A percentile compares a stretch with the other conserved stretches of the same genome.
These are phyloP conservation scores for Ranitomeya imitator DNA, from an alignment of 2,113 vertebrate genomes.

Conservation along the genomic window DNA sequence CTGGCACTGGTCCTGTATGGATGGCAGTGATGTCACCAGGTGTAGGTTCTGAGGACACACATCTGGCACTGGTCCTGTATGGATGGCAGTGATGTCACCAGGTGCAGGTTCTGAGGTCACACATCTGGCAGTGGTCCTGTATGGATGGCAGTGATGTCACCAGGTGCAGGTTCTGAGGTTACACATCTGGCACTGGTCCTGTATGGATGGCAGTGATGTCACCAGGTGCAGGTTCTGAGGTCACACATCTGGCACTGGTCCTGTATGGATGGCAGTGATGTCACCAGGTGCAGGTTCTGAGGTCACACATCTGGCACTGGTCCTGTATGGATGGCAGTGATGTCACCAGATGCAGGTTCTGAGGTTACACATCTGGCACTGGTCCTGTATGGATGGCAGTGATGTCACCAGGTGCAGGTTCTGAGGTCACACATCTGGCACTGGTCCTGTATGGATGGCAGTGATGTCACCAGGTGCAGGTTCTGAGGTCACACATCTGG, in stretches of 20 bases:
- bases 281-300: neutral
- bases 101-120: neutral
- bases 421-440: too few species aligned
- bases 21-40: neutral
- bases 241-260: neutral
- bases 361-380: too few species aligned
- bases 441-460: too few species aligned
- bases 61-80: neutral
- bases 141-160: neutral
- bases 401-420: too few species aligned
- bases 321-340: neutral
- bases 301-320: neutral
- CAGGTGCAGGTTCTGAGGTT: neutral
- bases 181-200: neutral
- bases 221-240: neutral
- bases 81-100: neutral
- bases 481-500: too few species aligned
- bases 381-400: too few species aligned
- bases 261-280: neutral
- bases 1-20: neutral
- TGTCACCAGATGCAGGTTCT: neutral
- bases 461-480: too few species aligned
- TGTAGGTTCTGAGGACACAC: neutral
- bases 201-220: neutral
- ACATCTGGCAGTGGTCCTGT: too few species aligned